phyloP scores from a whole-genome alignment of 2,888 invertebrate genomes.

The Scotopteryx bipunctaria region DNA sequence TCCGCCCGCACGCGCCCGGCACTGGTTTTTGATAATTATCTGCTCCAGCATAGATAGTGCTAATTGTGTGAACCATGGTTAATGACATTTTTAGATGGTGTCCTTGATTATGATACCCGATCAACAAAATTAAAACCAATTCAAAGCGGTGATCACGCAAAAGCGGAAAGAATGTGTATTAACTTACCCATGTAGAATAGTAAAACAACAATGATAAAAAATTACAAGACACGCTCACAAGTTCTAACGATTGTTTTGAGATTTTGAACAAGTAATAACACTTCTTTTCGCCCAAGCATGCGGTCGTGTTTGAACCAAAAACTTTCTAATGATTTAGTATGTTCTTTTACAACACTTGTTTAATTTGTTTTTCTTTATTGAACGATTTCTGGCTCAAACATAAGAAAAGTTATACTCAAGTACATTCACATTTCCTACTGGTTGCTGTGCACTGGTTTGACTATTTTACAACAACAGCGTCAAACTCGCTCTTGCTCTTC shows the following conservation, averaged over 20 bases:
- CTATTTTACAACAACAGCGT: no score
- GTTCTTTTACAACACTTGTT: not conserved
- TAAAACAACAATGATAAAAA: conserved; percentile 69
- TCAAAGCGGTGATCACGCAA: conserved; percentile 80
- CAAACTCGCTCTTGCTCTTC: no score
- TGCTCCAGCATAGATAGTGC: conserved; percentile 44
- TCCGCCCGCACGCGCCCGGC: conserved; percentile 73
- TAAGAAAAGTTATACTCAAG: conserved; percentile 44
- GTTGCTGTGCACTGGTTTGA: no score
- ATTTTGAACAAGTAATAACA: conserved; percentile 54
- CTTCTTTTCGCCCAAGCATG: conserved; percentile 81
- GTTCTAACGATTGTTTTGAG: conserved; percentile 54
- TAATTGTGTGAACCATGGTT: conserved; percentile 36
- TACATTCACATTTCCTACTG: conserved; percentile 50
- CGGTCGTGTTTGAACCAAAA: conserved; percentile 73
- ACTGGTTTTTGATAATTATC: conserved; percentile 36
- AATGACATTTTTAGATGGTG: conserved; percentile 23
- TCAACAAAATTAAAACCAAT: conserved; percentile 51
- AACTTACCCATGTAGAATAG: conserved; percentile 68
- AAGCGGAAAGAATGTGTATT: conserved; percentile 82
- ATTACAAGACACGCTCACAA: conserved; percentile 70
- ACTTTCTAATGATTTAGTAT: not conserved
- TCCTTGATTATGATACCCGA: conserved; percentile 25
- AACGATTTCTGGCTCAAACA: conserved; percentile 65
- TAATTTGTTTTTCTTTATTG: not conserved